A percentile compares a stretch with the other conserved stretches of the same genome.
phyloP scores from a whole-genome alignment of 2,113 vertebrate species.

The Lipophrys pholis region DNA sequence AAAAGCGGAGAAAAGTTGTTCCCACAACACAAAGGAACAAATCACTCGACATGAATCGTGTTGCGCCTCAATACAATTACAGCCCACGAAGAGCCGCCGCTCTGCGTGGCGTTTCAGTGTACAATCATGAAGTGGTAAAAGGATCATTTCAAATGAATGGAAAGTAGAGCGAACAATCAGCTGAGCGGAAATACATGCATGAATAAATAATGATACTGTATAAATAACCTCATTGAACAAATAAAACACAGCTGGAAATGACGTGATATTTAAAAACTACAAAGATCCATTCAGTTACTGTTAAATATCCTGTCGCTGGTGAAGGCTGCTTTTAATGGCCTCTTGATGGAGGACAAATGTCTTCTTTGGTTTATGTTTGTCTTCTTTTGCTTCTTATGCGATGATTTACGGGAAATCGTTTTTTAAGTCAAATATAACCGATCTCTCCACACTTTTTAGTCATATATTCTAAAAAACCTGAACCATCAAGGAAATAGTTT shows the following conservation, averaged over 20 bases:
- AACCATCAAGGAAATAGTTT: too few species aligned
- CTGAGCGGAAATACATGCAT: conserved; percentile 26
- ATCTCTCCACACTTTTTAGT: not conserved
- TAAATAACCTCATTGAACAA: not conserved
- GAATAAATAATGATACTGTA: conserved; percentile 28
- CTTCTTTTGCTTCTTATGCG: not conserved
- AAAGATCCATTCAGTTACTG: not conserved
- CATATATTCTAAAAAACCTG: not conserved
- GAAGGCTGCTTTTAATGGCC: not conserved
- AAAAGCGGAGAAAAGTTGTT: not conserved
- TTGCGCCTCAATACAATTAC: not conserved
- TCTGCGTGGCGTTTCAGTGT: not conserved
- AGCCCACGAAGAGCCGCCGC: not conserved
- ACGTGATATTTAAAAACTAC: not conserved
- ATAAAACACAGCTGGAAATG: not conserved
- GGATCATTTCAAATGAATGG: not conserved
- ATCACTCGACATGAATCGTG: not conserved
- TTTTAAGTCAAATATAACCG: not conserved
- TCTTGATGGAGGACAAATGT: not conserved
- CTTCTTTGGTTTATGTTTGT: too few species aligned
- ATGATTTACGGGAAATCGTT: not conserved
- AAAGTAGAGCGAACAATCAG: conserved; percentile 10
- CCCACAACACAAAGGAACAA: not conserved
- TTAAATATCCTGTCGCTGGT: not conserved
- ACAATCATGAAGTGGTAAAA: conserved; percentile 15